Base-by-base conservation (phyloP, 1,140 invertebrate species). In the Coelopa frigida region DNA sequence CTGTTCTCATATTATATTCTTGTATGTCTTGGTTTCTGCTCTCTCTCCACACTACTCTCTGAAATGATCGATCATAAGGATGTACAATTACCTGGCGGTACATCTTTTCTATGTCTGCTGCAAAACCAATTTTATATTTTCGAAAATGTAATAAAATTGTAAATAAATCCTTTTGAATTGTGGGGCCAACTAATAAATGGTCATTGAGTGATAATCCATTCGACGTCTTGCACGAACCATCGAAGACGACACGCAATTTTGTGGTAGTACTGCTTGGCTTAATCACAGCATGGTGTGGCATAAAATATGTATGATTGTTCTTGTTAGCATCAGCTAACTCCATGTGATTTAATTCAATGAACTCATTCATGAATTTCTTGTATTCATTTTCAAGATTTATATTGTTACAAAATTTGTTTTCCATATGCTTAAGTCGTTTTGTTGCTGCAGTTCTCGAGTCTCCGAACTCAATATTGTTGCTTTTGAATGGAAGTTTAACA, bases 181-280 rank as follows among this genome's bases (percentile, higher is more conserved):
- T 54, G 56, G 37, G 60, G 17, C 55, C 71, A 6, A 50, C 29
- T 18, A 53, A 36, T 27, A 70, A 55, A 3, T 54, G 52, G 31
- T 68, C 60, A 46, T 71, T 68, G 4, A 71, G 49, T 5, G 65
- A 69, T 23, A 61, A 46, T 0, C 60, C 63, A 2, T 48, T 50
- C 0, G 52, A 47, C 2, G 67, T 59, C 46, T 56, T 59, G 2
- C 53, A 49, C 2, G 64, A 68, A 6, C 57, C 71, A 36, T 73
- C 59, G 44, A 71, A 73, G 2, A 72, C 71, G n/a, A 46, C 26
- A 21, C 44, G 17, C 1, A 46, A 5, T 18, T 37, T 38, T 4
- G 44, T 46, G 6, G 33, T 46, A 18, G 24, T 1, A 26, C 21
- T 35, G 17, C 11, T 37, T 36, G 21, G 20, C 21, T 24, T 42